Base-by-base conservation (phyloP, 1,140 invertebrate genomes). In the Tachypleus tridentatus region DNA sequence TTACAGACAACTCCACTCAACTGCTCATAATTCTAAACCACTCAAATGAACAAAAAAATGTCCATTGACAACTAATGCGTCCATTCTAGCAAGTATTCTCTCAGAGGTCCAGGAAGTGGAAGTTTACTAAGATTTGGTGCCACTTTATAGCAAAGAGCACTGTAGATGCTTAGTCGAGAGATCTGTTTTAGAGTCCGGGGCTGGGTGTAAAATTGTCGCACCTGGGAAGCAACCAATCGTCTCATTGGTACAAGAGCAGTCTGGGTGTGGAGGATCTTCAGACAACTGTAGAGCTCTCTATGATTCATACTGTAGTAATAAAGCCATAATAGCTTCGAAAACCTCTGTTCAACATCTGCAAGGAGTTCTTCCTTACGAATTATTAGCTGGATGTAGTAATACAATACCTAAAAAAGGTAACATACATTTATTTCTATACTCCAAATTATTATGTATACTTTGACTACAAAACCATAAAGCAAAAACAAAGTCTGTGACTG, bases 221-320 rank as follows among this genome's bases (percentile, higher is more conserved):
- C 80, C 50, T 85, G 76, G 60, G 77, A 77, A 49, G 82, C 83
- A 5, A 87, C 76, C 6, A 81, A 83, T 69, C 78, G 79, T 72
- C 82, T 81, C 61, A 81, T 83, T 48, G 85, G 84, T 61, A 85
- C 82, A 65, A 86, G 80, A 67, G 83, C 81, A 54, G 85, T 80
- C 71, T 84, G 84, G 9, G 83, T 84, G 71, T 84, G 80, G 29
- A 78, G 67, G 67, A 85, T 76, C 68, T 81, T 72, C 29, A 86
- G 77, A 72, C 83, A 84, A 69, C 79, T 79, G 70, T 82, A 82
- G 49, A 86, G 76, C 51, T 81, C 79, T 70, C 79, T 78, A 72
- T 87, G 85, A 67, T 84, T 79, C 85, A 87, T 87, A 50, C 83
- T 80, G 54, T 82, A 77, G 73, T 84, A 84, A 73, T 86, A 87